These are phyloP conservation scores for Junonia oenone DNA, from an alignment of 2,888 invertebrate genomes.

Conservation along the genomic window DNA sequence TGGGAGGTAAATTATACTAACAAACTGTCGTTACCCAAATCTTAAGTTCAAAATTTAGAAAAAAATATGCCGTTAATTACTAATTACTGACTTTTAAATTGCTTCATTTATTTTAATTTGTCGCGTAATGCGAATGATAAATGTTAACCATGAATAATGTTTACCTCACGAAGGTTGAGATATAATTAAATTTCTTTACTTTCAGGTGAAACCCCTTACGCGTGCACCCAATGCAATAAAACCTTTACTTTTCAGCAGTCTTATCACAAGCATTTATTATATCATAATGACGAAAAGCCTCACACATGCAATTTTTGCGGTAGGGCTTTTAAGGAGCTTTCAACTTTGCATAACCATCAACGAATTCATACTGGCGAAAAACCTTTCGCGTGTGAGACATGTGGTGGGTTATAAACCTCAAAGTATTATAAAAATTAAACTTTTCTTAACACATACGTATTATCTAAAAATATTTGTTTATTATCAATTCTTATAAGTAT, in stretches of 20 bases:
- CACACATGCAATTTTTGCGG: constrained; percentile 87
- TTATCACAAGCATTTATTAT: constrained; percentile 92
- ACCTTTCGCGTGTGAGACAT: constrained; percentile 92
- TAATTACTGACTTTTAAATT: not conserved
- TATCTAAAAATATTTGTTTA: no score
- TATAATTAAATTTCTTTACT: constrained; percentile 17
- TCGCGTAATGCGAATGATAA: no score
- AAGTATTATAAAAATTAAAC: no score
- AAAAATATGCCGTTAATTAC: not conserved
- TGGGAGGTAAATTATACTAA: constrained; percentile 16
- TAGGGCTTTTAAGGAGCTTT: constrained; percentile 90
- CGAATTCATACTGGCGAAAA: constrained; percentile 92
- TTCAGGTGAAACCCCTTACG: constrained; percentile 92
- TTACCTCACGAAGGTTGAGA: no score
- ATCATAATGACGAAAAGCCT: constrained; percentile 92
- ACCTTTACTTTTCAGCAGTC: constrained; percentile 94
- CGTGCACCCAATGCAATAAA: constrained; percentile 88
- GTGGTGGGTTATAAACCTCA: constrained; percentile 78
- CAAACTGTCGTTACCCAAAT: constrained; percentile 2
- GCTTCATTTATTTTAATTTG: not conserved
- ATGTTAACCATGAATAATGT: no score
- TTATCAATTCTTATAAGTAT: no score
- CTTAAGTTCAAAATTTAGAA: no score
- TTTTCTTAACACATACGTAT: no score
- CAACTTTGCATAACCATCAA: constrained; percentile 92